These are phyloP conservation scores for Goniozus legneri DNA, from an alignment of 1,140 invertebrate species.

Conservation along the genomic window DNA sequence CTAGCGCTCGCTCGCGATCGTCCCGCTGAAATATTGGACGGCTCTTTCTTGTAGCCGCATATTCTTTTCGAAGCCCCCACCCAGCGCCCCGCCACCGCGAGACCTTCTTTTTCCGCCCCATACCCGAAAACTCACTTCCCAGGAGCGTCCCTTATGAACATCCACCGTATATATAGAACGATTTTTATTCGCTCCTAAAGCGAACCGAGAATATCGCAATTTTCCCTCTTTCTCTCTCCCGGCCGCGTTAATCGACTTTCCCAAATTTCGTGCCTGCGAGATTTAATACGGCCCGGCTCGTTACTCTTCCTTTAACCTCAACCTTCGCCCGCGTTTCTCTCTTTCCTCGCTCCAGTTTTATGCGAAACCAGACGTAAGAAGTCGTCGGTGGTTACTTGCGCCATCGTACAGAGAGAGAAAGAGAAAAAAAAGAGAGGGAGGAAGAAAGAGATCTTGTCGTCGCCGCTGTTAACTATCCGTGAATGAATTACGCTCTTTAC, in stretches of 20 bases:
- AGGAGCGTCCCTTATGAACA: too few relatives aligned
- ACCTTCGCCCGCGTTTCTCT: constrained; percentile 15
- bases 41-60: constrained; percentile 43
- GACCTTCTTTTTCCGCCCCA: constrained; percentile 27
- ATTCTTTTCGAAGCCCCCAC: constrained; percentile 26
- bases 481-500: constrained; percentile 44
- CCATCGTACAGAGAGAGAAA: not conserved
- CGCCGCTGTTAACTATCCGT: constrained; percentile 46
- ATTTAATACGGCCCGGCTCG: too few relatives aligned
- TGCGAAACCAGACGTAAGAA: too few relatives aligned
- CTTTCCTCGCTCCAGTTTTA: constrained; percentile 3
- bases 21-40: constrained; percentile 49
- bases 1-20: too few relatives aligned
- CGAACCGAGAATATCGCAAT: too few relatives aligned
- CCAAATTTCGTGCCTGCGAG: too few relatives aligned
- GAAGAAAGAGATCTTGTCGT: not conserved
- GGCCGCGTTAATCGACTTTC: too few relatives aligned
- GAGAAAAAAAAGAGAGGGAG: not conserved
- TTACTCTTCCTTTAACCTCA: constrained; percentile 11
- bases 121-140: too few relatives aligned
- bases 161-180: too few relatives aligned
- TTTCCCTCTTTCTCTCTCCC: too few relatives aligned
- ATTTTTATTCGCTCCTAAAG: too few relatives aligned
- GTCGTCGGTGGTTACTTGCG: too few relatives aligned
- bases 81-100: constrained; percentile 7